Evolutionary conservation across 2,113 vertebrate species (phyloP), one percentile per base, ranked within the genome.

Genomic region (Sceloporus tristichus): DNA sequence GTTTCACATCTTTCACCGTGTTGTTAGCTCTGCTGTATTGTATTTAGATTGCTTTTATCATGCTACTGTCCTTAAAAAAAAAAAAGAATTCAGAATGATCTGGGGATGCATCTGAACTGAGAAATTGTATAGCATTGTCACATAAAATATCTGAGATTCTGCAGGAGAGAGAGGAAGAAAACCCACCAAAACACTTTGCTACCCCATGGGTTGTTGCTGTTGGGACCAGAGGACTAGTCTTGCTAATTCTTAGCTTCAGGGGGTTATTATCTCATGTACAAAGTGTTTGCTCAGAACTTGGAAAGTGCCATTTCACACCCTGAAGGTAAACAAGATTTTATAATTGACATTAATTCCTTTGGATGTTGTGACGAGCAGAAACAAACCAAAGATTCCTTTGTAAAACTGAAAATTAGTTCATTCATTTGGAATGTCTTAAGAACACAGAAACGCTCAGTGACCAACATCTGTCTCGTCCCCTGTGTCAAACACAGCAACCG

Each of bases 261-360:
- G 82, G 34, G 56, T 89, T 88, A 85, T 91, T 93, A 84, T 93
- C 87, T 85, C 76, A 38, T 76, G 85, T 88, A 85, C 71, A 89
- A 75, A 88, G 86, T 65, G 91, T 89, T 93, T 92, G 66, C 68
- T 87, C 68, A 86, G 65, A 85, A 84, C 86, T 85, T 87, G 90
- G 90, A 92, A 89, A 91, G 73, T 38, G 40, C 91, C 75, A 56
- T 82, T 79, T 80, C 21, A 91, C 84, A 92, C 81, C 62, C 87
- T 84, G 89, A 87, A 74, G 70, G 82, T 88, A 83, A 85, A 82
- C 74, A 77, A 66, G 84, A 48, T 77, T 65, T 85, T 82, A 80
- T 91, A 90, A 87, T 18, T 85, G 90, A 21, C 42, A 84, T 1
- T 91, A 89, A 91, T 87, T 94, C 78, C 85, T 87, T 79, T 91